Conservation (phyloP, 2,797 vertebrate genomes). For the Molossus alvarezi region DNA sequence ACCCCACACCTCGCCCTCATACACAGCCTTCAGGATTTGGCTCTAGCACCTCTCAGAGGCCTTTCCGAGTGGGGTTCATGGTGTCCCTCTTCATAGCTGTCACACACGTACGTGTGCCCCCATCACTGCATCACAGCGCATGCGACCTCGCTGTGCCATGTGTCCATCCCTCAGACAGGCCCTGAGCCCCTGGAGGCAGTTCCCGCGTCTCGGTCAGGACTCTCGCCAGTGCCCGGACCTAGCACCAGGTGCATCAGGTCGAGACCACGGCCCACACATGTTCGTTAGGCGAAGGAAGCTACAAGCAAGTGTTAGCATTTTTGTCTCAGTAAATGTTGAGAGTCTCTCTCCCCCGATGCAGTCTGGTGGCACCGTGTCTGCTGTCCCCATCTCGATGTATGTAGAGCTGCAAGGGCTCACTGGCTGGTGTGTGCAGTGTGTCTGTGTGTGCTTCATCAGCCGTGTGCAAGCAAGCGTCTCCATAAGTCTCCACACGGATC, state of each 20-base stretch:
- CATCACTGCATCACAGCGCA: rapidly evolving
- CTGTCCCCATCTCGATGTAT: slow-evolving; percentile 74
- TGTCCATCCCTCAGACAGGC: too few relatives aligned
- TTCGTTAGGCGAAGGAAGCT: slow-evolving; percentile 65
- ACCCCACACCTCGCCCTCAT: too few relatives aligned
- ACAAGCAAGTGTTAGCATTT: slow-evolving; percentile 76
- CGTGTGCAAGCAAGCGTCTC: slow-evolving; percentile 74
- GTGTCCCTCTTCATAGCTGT: rapidly evolving
- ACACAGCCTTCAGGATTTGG: rapidly evolving
- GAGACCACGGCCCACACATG: neutral
- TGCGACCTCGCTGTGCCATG: rapidly evolving
- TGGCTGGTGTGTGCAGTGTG: slow-evolving; percentile 77
- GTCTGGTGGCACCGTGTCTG: slow-evolving; percentile 83
- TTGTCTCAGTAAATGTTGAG: slow-evolving; percentile 81
- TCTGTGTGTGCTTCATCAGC: slow-evolving; percentile 58
- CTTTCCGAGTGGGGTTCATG: neutral
- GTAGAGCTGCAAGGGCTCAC: slow-evolving; percentile 72
- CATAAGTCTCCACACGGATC: slow-evolving; percentile 84
- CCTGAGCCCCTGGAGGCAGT: neutral
- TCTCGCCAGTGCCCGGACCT: neutral
- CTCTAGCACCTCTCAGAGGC: rapidly evolving
- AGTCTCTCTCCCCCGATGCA: slow-evolving; percentile 70
- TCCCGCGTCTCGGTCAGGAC: rapidly evolving
- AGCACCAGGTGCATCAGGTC: neutral
- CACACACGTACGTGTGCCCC: rapidly evolving